phyloP scores from a whole-genome alignment of 2,113 vertebrate genomes.

The Daphoenositta chrysoptera region DNA sequence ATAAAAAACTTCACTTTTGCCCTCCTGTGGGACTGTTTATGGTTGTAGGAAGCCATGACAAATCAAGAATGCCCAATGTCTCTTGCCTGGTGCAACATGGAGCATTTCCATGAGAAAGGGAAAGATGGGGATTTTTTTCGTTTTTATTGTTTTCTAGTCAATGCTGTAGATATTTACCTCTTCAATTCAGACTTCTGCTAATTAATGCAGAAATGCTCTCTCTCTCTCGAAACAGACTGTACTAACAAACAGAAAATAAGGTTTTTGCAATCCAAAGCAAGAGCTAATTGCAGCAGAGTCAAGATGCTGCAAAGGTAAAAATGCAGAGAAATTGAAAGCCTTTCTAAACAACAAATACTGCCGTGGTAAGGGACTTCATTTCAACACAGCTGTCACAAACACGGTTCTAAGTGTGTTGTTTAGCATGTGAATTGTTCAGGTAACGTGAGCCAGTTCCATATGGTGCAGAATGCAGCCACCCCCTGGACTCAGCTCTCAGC shows the following conservation, averaged over 20 bases:
- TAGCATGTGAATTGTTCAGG: background rate
- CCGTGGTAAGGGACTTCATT: background rate
- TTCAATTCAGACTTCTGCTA: background rate
- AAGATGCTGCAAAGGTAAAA: background rate
- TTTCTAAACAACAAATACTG: background rate
- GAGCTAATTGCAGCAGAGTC: background rate
- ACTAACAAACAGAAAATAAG: background rate
- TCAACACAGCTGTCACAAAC: background rate
- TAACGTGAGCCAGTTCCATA: background rate
- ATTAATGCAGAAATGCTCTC: background rate
- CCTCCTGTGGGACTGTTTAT: background rate
- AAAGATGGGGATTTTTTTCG: background rate
- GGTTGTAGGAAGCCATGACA: background rate
- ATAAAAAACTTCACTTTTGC: background rate
- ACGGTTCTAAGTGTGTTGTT: background rate
- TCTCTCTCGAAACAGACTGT: background rate
- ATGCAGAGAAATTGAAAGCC: background rate
- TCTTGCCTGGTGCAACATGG: accelerated
- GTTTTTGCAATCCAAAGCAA: background rate
- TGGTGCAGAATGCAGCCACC: background rate
- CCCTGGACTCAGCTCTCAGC: background rate
- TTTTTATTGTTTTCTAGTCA: background rate
- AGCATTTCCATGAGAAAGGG: background rate
- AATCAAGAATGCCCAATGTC: background rate
- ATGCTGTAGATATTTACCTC: background rate